phyloP scores from a whole-genome alignment of 2,113 vertebrate species.

The Corythaeola cristata region DNA sequence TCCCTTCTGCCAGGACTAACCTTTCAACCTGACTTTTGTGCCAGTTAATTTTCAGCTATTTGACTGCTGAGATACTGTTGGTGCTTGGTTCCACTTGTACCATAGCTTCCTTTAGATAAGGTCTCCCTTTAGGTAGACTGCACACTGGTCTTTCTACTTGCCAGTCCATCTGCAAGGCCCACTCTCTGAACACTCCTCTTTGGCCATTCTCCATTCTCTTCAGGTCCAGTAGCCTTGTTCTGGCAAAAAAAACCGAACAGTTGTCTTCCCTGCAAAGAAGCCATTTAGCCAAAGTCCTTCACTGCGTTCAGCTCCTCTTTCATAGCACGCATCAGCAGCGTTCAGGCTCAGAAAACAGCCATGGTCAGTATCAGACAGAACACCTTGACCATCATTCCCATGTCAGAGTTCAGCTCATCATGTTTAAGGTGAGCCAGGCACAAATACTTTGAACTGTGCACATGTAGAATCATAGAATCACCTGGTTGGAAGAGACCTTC shows the following conservation, averaged over 20 bases:
- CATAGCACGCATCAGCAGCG: rapidly evolving
- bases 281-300: neutral
- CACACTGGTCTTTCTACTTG: neutral
- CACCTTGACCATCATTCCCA: neutral
- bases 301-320: neutral
- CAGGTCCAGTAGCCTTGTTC: neutral
- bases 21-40: neutral
- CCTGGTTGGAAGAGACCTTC: too few species aligned
- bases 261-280: neutral
- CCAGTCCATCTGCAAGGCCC: neutral
- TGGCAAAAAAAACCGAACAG: rapidly evolving
- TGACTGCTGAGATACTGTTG: neutral
- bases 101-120: neutral
- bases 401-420: neutral
- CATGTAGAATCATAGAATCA: too few species aligned
- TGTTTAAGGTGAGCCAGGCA: neutral
- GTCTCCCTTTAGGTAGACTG: neutral
- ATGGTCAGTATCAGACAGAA: neutral
- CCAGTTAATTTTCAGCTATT: neutral
- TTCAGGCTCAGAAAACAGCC: neutral
- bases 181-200: neutral
- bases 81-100: neutral
- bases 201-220: neutral
- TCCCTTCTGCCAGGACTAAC: neutral
- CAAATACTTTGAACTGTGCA: neutral